These are phyloP conservation scores for Platorchestia sp. DNA, from an alignment of 1,140 invertebrate species.

Conservation along the genomic window DNA sequence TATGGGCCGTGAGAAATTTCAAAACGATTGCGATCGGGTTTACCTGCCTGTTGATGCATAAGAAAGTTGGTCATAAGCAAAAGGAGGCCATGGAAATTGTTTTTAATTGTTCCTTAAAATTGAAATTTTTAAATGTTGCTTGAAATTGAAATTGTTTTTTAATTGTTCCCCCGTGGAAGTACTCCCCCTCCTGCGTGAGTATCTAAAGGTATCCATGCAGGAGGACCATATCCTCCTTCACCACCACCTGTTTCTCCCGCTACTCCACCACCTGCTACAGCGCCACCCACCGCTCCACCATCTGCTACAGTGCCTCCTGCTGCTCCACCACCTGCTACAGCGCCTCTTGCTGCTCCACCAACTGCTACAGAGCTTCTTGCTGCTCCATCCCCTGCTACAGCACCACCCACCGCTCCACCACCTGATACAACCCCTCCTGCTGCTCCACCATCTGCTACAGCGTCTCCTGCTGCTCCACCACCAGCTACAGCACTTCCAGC, in stretches of 20 bases:
- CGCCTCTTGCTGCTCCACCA: too few species aligned
- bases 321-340: not conserved
- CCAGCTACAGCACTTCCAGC: not conserved
- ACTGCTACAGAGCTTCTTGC: too few species aligned
- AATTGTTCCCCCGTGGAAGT: not conserved
- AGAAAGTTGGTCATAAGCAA: too few species aligned
- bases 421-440: not conserved
- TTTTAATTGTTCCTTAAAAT: too few species aligned
- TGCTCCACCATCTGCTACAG: not conserved
- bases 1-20: too few species aligned
- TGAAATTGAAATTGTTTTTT: too few species aligned
- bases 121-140: too few species aligned
- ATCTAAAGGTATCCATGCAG: not conserved
- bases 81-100: too few species aligned
- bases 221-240: not conserved
- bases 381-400: not conserved
- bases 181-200: not conserved
- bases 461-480: conserved; percentile 7
- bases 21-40: too few species aligned
- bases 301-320: not conserved
- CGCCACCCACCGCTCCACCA: not conserved
- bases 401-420: not conserved
- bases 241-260: not conserved
- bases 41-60: too few species aligned
- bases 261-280: conserved; percentile 18